These are phyloP conservation scores for Paramacrobiotus metropolitanus DNA, from an alignment of 1,140 invertebrate species.

Conservation along the genomic window DNA sequence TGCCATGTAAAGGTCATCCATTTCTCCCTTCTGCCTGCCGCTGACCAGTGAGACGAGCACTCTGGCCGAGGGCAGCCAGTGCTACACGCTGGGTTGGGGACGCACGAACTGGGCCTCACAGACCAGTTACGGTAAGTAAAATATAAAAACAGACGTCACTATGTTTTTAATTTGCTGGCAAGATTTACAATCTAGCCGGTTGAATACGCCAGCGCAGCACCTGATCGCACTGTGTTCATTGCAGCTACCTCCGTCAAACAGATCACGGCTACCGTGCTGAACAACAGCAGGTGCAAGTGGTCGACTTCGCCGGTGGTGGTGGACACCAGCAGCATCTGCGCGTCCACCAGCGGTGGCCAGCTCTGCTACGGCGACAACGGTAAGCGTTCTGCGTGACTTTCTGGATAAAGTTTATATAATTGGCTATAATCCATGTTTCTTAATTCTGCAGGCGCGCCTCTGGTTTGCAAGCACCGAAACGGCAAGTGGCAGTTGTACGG, in stretches of 20 bases:
- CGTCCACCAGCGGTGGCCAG: background rate
- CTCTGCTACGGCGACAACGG: constrained; percentile 4
- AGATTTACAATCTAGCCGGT: background rate
- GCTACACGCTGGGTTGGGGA: background rate
- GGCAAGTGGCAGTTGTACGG: background rate
- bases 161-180: too few relatives aligned
- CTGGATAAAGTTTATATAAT: background rate
- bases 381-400: background rate
- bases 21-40: background rate
- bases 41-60: background rate
- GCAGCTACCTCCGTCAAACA: background rate
- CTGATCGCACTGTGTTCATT: background rate
- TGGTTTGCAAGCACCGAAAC: background rate
- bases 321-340: background rate
- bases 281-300: background rate
- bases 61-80: background rate
- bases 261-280: background rate
- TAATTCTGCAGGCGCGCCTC: background rate
- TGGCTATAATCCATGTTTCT: background rate
- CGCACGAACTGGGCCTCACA: background rate
- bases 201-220: background rate
- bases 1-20: background rate
- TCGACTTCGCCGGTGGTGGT: background rate
- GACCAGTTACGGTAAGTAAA: background rate
- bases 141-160: background rate